phyloP scores from a whole-genome alignment of 2,797 vertebrate species.

The Sebastes jordani region DNA sequence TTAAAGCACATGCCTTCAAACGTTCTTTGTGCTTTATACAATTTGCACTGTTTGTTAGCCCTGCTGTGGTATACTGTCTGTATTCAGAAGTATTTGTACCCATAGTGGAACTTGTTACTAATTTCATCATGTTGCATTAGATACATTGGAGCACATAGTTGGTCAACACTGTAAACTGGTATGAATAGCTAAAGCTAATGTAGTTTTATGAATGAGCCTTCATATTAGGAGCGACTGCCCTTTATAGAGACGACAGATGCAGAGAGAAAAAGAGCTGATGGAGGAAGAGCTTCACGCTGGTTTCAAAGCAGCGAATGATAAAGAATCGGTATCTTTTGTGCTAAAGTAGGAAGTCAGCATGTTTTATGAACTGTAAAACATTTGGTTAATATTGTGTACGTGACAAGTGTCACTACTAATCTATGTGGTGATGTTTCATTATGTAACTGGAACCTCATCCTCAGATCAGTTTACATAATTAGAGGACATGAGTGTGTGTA shows the following conservation, averaged over 20 bases:
- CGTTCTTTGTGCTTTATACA: background rate
- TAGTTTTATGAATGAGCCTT: background rate
- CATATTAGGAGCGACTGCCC: background rate
- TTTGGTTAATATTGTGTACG: background rate
- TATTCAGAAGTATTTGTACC: background rate
- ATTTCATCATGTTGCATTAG: background rate
- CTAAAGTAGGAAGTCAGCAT: background rate
- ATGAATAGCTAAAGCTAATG: background rate
- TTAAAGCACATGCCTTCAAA: background rate
- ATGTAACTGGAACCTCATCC: background rate
- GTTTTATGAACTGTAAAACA: background rate
- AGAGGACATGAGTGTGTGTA: background rate
- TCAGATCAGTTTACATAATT: conserved; percentile 12
- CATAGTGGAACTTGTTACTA: background rate
- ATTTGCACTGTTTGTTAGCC: no score
- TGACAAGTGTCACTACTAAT: background rate
- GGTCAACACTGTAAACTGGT: background rate
- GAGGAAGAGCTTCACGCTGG: background rate
- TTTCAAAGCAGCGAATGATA: background rate
- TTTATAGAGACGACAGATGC: background rate
- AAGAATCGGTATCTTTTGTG: background rate
- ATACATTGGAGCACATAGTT: background rate
- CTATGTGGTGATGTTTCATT: background rate
- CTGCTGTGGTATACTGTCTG: background rate
- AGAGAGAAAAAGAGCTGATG: background rate